phyloP scores from a whole-genome alignment of 2,113 vertebrate species.

The Chionomys nivalis region DNA sequence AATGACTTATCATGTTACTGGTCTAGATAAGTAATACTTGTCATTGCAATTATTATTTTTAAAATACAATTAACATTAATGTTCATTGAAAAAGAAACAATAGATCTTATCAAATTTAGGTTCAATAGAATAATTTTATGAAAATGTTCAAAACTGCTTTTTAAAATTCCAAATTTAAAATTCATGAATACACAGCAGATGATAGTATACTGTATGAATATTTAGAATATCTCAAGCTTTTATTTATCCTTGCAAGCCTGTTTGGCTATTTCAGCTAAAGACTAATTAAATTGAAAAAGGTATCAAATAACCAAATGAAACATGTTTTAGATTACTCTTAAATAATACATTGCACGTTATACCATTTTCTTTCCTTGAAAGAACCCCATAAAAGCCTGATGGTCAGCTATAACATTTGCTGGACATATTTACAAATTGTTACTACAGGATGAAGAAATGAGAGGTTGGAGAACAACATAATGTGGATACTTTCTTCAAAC shows the following conservation, averaged over 20 bases:
- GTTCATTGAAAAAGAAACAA: constrained; percentile 24
- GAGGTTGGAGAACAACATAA: neutral
- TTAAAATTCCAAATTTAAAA: neutral
- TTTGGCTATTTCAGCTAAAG: constrained; percentile 44
- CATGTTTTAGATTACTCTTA: constrained; percentile 3
- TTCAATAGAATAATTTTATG: constrained; percentile 22
- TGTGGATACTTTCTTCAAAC: constrained; percentile 38
- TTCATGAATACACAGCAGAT: neutral
- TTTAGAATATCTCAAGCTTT: neutral
- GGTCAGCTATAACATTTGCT: neutral
- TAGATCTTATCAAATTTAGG: constrained; percentile 29
- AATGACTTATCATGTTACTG: neutral
- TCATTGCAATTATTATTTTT: constrained; percentile 26
- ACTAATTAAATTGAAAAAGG: constrained; percentile 26
- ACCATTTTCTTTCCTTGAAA: constrained; percentile 27
- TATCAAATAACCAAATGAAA: constrained; percentile 6
- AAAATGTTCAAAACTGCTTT: neutral
- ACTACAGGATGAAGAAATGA: constrained; percentile 49
- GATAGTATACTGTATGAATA: neutral
- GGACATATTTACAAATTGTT: constrained; percentile 41
- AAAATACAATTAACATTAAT: neutral
- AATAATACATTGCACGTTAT: constrained; percentile 38
- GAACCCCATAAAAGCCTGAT: neutral
- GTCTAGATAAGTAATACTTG: neutral
- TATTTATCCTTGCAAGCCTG: neutral